Percentiles rank a stretch among this genome's conserved stretches.
Conservation (phyloP, 2,113 vertebrate species). For the Nerophis ophidion region DNA sequence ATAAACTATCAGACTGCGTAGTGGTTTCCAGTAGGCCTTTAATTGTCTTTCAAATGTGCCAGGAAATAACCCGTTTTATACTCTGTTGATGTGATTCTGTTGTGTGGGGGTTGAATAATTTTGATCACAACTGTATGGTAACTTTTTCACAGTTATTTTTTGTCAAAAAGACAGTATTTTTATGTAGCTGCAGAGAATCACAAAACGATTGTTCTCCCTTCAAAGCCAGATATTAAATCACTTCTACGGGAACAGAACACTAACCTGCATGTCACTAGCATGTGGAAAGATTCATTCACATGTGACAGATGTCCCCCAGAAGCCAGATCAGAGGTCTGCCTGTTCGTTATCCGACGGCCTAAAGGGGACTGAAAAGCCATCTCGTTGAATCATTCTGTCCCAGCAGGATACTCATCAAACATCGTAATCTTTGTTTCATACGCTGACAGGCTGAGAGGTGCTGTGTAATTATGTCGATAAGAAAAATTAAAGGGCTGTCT, state of each 20-base stretch:
- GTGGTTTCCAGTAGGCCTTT: too few relatives aligned
- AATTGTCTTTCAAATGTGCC: too few relatives aligned
- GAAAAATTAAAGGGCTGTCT: conserved; percentile 42
- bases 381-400: conserved; percentile 41
- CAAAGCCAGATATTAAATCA: too few relatives aligned
- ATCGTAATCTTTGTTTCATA: conserved; percentile 39
- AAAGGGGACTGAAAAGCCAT: conserved; percentile 38
- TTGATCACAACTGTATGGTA: too few relatives aligned
- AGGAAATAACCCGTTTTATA: too few relatives aligned
- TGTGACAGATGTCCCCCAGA: conserved; percentile 50
- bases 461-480: conserved; percentile 54
- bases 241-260: neutral
- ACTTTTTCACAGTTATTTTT: too few relatives aligned
- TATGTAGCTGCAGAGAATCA: too few relatives aligned
- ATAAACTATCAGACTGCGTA: too few relatives aligned
- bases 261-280: conserved; percentile 37
- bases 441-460: conserved; percentile 43
- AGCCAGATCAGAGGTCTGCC: conserved; percentile 37
- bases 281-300: conserved; percentile 38
- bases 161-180: too few relatives aligned
- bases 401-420: conserved; percentile 39
- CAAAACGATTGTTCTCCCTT: too few relatives aligned
- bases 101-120: too few relatives aligned
- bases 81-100: too few relatives aligned
- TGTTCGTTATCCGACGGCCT: conserved; percentile 37